These are phyloP conservation scores for Oppia nitens DNA, from an alignment of 1,140 invertebrate species.

Conservation along the genomic window DNA sequence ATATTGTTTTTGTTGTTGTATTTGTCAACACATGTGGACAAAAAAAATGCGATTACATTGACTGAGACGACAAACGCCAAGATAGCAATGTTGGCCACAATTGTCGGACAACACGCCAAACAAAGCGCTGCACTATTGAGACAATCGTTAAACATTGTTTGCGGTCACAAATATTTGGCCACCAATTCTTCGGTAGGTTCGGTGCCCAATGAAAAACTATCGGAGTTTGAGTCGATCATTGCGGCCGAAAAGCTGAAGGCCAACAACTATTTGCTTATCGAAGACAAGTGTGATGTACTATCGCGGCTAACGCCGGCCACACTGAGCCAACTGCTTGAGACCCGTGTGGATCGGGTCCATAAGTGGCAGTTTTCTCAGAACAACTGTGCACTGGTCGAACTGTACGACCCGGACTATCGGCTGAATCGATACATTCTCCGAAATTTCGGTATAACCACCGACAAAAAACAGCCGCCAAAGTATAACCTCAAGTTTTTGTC, in stretches of 20 bases:
- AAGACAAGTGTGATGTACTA: neutral
- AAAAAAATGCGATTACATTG: too few relatives aligned
- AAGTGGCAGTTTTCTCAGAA: neutral
- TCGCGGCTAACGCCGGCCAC: neutral
- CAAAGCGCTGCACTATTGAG: too few relatives aligned
- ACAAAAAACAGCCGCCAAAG: neutral
- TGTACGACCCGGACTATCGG: neutral
- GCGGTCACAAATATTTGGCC: too few relatives aligned
- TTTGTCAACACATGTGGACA: too few relatives aligned
- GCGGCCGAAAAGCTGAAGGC: neutral
- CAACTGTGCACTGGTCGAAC: neutral
- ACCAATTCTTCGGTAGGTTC: too few relatives aligned
- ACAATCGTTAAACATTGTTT: too few relatives aligned
- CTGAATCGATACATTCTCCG: neutral
- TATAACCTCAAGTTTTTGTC: neutral
- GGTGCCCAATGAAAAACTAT: too few relatives aligned
- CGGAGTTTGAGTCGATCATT: neutral
- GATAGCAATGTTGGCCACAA: too few relatives aligned
- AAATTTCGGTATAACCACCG: neutral
- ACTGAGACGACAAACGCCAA: too few relatives aligned
- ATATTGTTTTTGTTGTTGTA: too few relatives aligned
- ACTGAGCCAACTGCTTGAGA: neutral
- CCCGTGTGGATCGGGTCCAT: neutral
- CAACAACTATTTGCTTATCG: neutral
- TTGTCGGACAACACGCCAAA: too few relatives aligned